Evolutionary conservation across 1,140 invertebrate genomes (phyloP).

Genomic region (Microplitis mediator): DNA sequence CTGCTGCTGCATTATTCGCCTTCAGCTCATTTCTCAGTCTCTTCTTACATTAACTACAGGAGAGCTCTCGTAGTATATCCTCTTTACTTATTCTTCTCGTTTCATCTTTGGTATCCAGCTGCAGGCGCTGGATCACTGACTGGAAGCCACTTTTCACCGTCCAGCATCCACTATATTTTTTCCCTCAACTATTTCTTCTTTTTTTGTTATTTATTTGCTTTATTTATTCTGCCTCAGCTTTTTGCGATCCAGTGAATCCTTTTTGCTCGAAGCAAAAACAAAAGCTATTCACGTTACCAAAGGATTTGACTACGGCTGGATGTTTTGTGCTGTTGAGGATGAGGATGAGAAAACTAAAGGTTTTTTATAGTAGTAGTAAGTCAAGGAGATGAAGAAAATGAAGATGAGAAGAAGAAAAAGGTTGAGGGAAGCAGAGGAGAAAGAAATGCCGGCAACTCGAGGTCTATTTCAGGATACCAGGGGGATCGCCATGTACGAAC

Average conservation of each 20-base stretch:
- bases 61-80: background rate
- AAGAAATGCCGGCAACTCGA: constrained; percentile 27
- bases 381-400: background rate
- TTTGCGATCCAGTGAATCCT: background rate
- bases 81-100: background rate
- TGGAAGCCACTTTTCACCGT: constrained; percentile 18
- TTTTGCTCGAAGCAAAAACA: constrained; percentile 35
- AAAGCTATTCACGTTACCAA: constrained; percentile 10
- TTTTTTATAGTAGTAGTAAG: background rate
- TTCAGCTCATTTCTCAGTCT: too few relatives aligned
- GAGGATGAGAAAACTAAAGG: constrained; percentile 24
- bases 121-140: background rate
- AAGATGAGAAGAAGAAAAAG: constrained; percentile 10
- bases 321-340: constrained; percentile 19
- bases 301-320: too few relatives aligned
- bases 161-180: constrained; percentile 16
- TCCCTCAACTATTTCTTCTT: constrained; percentile 29
- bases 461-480: constrained; percentile 56
- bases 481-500: constrained; percentile 45
- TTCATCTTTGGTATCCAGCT: background rate
- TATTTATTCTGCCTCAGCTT: constrained; percentile 19
- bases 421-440: constrained; percentile 34
- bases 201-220: background rate
- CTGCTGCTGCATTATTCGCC: too few relatives aligned
- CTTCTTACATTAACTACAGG: too few relatives aligned